Evolutionary conservation across 92 coral and sea anemone species (phyloP).

Genomic region (Palythoa heliodiscus): DNA sequence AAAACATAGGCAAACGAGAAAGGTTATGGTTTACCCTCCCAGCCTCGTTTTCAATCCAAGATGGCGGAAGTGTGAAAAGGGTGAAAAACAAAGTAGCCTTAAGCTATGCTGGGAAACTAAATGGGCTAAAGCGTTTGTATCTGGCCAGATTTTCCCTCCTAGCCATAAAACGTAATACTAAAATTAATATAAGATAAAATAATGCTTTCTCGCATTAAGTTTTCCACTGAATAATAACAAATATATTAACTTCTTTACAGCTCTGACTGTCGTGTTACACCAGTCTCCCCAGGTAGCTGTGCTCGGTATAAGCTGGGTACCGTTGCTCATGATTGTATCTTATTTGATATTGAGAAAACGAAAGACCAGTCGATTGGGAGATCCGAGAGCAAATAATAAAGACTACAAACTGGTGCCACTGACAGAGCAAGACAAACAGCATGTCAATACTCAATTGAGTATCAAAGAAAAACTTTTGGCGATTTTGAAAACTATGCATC

Average conservation of each 20-base stretch:
- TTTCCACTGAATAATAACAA: background rate
- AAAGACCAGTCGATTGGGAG: background rate
- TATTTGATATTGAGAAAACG: background rate
- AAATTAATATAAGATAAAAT: no score
- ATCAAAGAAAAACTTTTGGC: background rate
- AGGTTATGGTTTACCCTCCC: no score
- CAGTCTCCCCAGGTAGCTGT: background rate
- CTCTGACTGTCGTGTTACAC: background rate
- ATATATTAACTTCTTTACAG: background rate
- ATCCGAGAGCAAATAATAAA: background rate
- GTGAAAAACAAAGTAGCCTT: no score
- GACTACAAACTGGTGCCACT: background rate
- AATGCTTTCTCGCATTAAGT: background rate
- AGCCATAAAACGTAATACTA: no score
- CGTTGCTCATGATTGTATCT: background rate
- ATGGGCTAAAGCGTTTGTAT: no score
- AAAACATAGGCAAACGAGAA: no score
- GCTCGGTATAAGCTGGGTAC: constrained; percentile 1
- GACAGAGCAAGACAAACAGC: background rate
- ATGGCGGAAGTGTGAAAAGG: no score
- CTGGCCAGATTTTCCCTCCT: no score
- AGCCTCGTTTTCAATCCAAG: no score
- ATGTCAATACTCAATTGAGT: background rate
- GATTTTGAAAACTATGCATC: background rate
- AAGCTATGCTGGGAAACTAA: no score